Base-by-base conservation (phyloP, 2,113 vertebrate species). In the Trichomycterus rosablanca region DNA sequence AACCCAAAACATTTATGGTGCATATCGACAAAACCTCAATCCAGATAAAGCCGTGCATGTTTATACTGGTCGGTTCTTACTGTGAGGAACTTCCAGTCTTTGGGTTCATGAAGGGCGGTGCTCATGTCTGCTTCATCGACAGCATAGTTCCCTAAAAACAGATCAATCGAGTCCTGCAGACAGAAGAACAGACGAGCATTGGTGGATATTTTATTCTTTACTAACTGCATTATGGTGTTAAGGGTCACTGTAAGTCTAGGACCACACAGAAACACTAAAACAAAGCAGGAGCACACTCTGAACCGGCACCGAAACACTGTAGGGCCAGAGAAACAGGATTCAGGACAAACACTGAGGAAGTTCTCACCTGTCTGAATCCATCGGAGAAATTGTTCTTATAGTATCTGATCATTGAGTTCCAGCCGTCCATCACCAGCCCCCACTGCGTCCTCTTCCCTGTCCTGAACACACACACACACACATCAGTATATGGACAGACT, bases 341-440 rank as follows among this genome's bases (percentile, higher is more conserved):
- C n/a, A n/a, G n/a, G n/a, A n/a, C n/a, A n/a, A n/a, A n/a, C n/a
- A n/a, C n/a, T n/a, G n/a, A n/a, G n/a, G n/a, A n/a, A n/a, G n/a
- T n/a, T n/a, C n/a, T n/a, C 77, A 97, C 96, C 78, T 99, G 96
- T 89, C 95, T 87, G 81, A 96, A 98, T 20, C 96, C 96, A 66
- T 99, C 96, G 2, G 95, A 97, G 67, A 99, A 98, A 85, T 99
- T 99, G 76, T 99, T 99, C 73, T 97, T 98, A 78, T 97, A 98
- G 77, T 99, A 99, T 44, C 95, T 91, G 53, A 96, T 88, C 62
- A 95, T 82, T 2, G 95, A 97, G 79, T 98, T 99, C 92, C 92
- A 95, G 46, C 96, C 95, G 10, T 99, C 96, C 93, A 96, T 92
- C 55, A 99, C 4, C 50, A 97, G 81, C 14, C 96, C 96, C 91